A percentile compares a stretch with the other conserved stretches of the same genome.
These are phyloP conservation scores for Fratercula arctica DNA, from an alignment of 2,797 vertebrate genomes.

Conservation along the genomic window DNA sequence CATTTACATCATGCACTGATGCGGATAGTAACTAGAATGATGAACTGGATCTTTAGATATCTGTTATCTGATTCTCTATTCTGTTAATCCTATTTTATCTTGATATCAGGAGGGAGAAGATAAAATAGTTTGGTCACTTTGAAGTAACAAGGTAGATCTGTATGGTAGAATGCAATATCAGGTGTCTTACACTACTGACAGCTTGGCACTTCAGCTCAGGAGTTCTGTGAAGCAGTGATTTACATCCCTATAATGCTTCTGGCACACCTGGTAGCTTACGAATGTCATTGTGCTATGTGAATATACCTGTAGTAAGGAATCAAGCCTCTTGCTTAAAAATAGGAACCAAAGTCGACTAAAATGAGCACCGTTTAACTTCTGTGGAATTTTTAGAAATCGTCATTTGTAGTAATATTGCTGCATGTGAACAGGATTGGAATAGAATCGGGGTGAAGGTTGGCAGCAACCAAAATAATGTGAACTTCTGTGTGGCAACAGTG, in stretches of 20 bases:
- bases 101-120: not conserved
- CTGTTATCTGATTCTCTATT: not conserved
- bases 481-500: not conserved
- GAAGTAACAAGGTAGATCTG: not conserved
- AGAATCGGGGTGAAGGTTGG: not conserved
- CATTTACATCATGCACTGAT: not conserved
- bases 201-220: not conserved
- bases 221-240: not conserved
- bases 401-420: not conserved
- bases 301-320: not conserved
- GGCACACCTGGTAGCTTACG: not conserved
- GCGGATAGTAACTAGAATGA: not conserved
- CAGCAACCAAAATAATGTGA: constrained; percentile 14
- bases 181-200: not conserved
- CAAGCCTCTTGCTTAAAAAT: not conserved
- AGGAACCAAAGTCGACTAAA: not conserved
- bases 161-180: not conserved
- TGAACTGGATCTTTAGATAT: not conserved
- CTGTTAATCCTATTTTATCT: not conserved
- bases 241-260: not conserved
- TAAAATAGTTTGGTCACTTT: not conserved
- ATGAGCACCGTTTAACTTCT: not conserved
- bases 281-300: not conserved
- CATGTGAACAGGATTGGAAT: not conserved
- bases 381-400: not conserved